phyloP scores from a whole-genome alignment of 2,797 vertebrate species.

The Scolopax rusticola region DNA sequence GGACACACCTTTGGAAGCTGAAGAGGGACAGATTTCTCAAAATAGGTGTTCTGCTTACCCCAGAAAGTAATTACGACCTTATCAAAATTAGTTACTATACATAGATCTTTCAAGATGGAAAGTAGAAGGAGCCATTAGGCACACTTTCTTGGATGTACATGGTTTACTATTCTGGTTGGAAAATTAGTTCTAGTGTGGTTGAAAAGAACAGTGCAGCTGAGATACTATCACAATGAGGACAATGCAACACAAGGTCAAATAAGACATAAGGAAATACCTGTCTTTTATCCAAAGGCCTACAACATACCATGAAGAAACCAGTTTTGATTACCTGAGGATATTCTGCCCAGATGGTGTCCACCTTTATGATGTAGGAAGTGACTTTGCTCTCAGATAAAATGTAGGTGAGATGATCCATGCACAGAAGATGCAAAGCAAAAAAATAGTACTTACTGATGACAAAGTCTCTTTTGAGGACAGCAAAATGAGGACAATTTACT shows the following conservation, averaged over 20 bases:
- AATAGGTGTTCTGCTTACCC: constrained; percentile 32
- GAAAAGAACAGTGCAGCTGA: neutral
- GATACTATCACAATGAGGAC: neutral
- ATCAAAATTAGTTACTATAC: constrained; percentile 56
- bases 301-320: constrained; percentile 29
- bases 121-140: neutral
- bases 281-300: constrained; percentile 24
- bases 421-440: neutral
- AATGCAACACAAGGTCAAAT: constrained; percentile 22
- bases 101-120: constrained; percentile 4
- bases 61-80: constrained; percentile 47
- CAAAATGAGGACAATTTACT: constrained; percentile 54
- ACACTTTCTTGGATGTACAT: neutral
- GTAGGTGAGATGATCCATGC: constrained; percentile 39
- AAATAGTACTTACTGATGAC: constrained; percentile 1
- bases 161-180: neutral
- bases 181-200: constrained; percentile 9
- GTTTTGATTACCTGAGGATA: constrained; percentile 23
- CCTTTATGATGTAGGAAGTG: constrained; percentile 37
- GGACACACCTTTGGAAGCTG: neutral
- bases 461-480: constrained; percentile 47
- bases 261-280: constrained; percentile 47
- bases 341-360: constrained; percentile 64
- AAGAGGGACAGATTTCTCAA: constrained; percentile 27
- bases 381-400: constrained; percentile 38